Conservation (phyloP, 2,888 invertebrate species). For the Lathronympha strigana region DNA sequence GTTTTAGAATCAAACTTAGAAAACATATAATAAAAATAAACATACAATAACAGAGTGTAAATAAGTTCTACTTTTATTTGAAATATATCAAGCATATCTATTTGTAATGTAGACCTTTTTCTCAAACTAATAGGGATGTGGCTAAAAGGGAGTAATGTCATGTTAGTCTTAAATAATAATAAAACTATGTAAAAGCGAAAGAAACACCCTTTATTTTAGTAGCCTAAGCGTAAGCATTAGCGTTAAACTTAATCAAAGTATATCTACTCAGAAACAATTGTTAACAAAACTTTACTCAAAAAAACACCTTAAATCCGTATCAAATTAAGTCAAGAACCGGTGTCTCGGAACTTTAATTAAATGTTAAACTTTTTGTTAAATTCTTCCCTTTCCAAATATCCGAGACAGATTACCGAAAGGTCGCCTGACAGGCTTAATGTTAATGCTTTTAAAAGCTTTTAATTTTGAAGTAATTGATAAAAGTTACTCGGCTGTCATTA, state of each 20-base stretch:
- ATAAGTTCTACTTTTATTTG: too few species aligned
- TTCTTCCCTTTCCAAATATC: conserved; percentile 30
- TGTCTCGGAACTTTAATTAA: conserved; percentile 30
- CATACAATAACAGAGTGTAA: too few species aligned
- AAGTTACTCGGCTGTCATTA: conserved; percentile 11
- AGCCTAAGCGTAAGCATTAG: too few species aligned
- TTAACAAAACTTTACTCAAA: not conserved
- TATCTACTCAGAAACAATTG: not conserved
- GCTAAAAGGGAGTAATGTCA: too few species aligned
- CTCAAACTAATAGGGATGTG: too few species aligned
- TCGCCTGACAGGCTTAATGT: conserved; percentile 36
- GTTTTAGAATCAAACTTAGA: too few species aligned
- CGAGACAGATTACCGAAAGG: conserved; percentile 39
- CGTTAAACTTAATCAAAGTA: not conserved
- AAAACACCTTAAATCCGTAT: not conserved
- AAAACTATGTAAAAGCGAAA: too few species aligned
- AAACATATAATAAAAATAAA: too few species aligned
- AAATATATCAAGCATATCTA: too few species aligned
- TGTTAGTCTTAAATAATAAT: too few species aligned
- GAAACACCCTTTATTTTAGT: too few species aligned
- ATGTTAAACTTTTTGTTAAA: conserved; percentile 30
- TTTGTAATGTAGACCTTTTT: too few species aligned
- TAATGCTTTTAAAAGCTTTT: conserved; percentile 36
- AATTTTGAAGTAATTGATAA: conserved; percentile 30
- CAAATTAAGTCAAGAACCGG: conserved; percentile 15